A percentile compares a stretch with the other conserved stretches of the same genome.
These are phyloP conservation scores for Patella pellucida DNA, from an alignment of 2,888 invertebrate genomes.

Conservation along the genomic window DNA sequence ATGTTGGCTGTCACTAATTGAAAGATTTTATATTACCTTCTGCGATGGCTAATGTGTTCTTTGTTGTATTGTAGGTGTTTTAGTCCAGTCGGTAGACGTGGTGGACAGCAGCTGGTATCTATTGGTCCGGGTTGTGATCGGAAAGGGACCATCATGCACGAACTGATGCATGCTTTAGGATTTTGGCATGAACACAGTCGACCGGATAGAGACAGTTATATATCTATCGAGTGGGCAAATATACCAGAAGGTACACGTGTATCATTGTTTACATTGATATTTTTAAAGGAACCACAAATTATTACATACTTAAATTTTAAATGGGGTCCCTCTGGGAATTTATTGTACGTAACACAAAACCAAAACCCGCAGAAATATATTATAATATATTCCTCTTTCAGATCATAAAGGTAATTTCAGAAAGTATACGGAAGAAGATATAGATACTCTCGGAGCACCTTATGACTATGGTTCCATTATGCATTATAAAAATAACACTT, in stretches of 20 bases:
- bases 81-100: slow-evolving; percentile 82
- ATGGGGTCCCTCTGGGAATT: neutral
- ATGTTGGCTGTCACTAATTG: no score
- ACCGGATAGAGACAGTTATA: slow-evolving; percentile 82
- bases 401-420: slow-evolving; percentile 74
- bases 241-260: slow-evolving; percentile 41
- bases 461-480: slow-evolving; percentile 85
- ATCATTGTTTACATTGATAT: neutral
- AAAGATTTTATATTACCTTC: no score
- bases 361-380: no score
- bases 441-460: slow-evolving; percentile 75
- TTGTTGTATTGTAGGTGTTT: slow-evolving; percentile 75
- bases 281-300: neutral
- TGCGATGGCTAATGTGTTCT: no score
- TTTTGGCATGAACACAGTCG: slow-evolving; percentile 89
- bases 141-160: slow-evolving; percentile 80
- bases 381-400: slow-evolving; percentile 39
- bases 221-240: slow-evolving; percentile 67
- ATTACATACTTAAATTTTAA: neutral
- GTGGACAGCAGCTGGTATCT: slow-evolving; percentile 82
- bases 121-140: slow-evolving; percentile 74
- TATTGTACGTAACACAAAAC: neutral
- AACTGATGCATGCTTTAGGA: slow-evolving; percentile 84
- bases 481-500: slow-evolving; percentile 79
- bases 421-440: slow-evolving; percentile 67